Conservation (phyloP, 1,140 invertebrate genomes). For the Ephestia elutella region DNA sequence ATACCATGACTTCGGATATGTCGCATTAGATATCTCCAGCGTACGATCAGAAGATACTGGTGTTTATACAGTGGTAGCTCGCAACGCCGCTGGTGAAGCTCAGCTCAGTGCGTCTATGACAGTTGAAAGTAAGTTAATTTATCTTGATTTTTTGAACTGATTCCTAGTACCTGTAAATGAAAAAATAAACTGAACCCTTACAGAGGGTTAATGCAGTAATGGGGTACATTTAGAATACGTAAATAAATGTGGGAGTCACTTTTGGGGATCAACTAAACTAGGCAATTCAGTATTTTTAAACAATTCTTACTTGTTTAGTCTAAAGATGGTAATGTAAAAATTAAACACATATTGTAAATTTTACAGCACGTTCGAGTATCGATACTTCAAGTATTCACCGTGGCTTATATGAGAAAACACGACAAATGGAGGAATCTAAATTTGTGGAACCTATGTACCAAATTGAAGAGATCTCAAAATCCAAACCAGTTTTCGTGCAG, state of each 20-base stretch:
- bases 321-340: too few species aligned
- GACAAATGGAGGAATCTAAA: constrained; percentile 88
- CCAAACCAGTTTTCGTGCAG: constrained; percentile 92
- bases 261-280: too few species aligned
- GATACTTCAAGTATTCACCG: constrained; percentile 92
- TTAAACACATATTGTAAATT: not conserved
- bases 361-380: constrained; percentile 86
- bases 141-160: too few species aligned
- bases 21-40: constrained; percentile 93
- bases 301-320: too few species aligned
- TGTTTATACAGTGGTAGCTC: constrained; percentile 91
- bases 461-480: constrained; percentile 95
- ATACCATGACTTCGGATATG: constrained; percentile 96
- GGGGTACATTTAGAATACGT: too few species aligned
- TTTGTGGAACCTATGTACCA: constrained; percentile 91
- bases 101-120: constrained; percentile 86
- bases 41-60: constrained; percentile 90
- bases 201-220: too few species aligned
- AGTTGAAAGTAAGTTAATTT: constrained; percentile 85
- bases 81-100: constrained; percentile 90
- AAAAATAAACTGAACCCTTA: too few species aligned
- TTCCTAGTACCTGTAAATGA: too few species aligned
- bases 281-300: too few species aligned
- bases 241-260: too few species aligned
- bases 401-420: constrained; percentile 89